Percentiles rank a stretch among this genome's conserved stretches.
phyloP scores from a whole-genome alignment of 2,888 invertebrate species.

The Artemia sinica region DNA sequence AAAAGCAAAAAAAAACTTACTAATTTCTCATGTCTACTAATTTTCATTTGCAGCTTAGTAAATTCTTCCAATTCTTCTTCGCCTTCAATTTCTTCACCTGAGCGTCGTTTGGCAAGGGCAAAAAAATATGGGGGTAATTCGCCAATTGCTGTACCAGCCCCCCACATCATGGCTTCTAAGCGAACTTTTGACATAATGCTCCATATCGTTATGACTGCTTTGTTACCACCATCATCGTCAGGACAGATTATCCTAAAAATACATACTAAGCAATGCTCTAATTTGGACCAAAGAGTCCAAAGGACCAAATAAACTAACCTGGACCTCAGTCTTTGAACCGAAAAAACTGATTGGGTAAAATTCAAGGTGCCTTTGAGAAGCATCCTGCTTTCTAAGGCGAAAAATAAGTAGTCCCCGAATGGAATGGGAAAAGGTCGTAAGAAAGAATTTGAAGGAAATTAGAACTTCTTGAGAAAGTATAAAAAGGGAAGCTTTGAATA shows the following conservation, averaged over 20 bases:
- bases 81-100: conserved; percentile 39
- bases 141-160: conserved; percentile 90
- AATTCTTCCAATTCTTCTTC: conserved; percentile 57
- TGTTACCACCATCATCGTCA: conserved; percentile 38
- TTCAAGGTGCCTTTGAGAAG: too few species aligned
- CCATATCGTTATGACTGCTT: conserved; percentile 52
- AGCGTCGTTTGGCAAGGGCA: conserved; percentile 75
- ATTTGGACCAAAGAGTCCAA: too few species aligned
- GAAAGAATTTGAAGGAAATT: too few species aligned
- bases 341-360: too few species aligned
- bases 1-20: background rate
- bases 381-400: too few species aligned
- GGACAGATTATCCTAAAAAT: conserved; percentile 73
- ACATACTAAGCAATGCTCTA: too few species aligned
- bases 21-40: conserved; percentile 2
- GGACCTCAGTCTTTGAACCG: too few species aligned
- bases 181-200: conserved; percentile 53
- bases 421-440: too few species aligned
- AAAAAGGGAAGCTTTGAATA: too few species aligned
- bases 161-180: conserved; percentile 94
- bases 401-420: too few species aligned
- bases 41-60: conserved; percentile 46
- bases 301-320: too few species aligned
- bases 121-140: conserved; percentile 99
- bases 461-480: too few species aligned